Evolutionary conservation across 2,113 vertebrate species (phyloP).

Genomic region (Oreotrochilus melanogaster): DNA sequence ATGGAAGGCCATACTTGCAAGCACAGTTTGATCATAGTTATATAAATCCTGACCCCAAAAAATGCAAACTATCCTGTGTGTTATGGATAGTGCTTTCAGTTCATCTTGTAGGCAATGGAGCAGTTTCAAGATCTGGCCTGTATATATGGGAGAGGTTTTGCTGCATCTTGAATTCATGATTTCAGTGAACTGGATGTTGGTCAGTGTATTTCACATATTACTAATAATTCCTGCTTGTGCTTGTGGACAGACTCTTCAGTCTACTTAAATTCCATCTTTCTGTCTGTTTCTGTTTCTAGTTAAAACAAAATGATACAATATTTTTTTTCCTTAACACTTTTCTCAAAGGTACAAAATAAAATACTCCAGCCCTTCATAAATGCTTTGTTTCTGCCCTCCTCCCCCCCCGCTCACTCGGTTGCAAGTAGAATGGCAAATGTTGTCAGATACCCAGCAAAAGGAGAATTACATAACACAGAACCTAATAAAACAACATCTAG

Average conservation of each 20-base stretch:
- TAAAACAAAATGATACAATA: background rate
- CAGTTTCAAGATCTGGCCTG: background rate
- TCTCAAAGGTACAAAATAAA: conserved; percentile 29
- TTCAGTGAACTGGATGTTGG: background rate
- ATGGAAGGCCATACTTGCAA: background rate
- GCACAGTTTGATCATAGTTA: background rate
- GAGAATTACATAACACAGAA: conserved; percentile 36
- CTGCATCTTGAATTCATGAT: background rate
- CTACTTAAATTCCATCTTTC: conserved; percentile 5
- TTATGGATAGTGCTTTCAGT: background rate
- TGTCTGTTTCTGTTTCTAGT: conserved; percentile 3
- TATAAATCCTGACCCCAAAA: background rate
- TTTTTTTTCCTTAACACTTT: background rate
- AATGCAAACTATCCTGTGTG: background rate
- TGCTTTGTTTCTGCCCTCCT: background rate
- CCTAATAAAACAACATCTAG: conserved; percentile 60
- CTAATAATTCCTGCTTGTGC: background rate
- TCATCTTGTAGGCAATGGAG: background rate
- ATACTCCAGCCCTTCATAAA: background rate
- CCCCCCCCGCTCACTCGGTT: background rate
- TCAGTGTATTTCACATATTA: background rate
- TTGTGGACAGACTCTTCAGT: background rate
- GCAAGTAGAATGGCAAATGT: background rate
- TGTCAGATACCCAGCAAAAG: conserved; percentile 23
- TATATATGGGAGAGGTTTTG: background rate